A percentile compares a stretch with the other conserved stretches of the same genome.
Conservation (phyloP, 2,113 vertebrate species). For the Microcebus jonahi region DNA sequence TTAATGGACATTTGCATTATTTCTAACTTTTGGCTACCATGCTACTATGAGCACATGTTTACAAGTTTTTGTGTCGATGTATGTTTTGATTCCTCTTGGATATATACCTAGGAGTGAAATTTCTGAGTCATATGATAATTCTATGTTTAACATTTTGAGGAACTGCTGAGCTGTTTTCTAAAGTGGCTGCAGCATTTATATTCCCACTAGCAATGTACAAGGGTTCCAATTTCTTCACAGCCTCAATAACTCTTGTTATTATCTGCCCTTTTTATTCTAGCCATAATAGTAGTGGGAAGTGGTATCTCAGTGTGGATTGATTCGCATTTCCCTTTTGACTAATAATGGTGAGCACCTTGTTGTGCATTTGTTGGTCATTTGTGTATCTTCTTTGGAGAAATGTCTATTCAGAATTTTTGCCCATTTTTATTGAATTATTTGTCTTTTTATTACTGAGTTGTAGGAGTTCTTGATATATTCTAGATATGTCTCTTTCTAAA, state of each 20-base stretch:
- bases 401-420: neutral
- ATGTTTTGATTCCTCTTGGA: neutral
- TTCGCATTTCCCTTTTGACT: neutral
- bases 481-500: neutral
- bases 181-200: neutral
- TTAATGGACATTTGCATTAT: neutral
- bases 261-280: neutral
- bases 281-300: neutral
- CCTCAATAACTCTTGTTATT: neutral
- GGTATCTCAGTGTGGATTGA: neutral
- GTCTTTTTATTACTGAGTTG: neutral
- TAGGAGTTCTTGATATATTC: neutral
- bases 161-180: neutral
- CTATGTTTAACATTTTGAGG: neutral
- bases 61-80: neutral
- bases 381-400: neutral
- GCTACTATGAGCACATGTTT: neutral
- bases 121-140: neutral
- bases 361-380: neutral
- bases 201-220: neutral
- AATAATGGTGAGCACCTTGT: neutral
- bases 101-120: neutral
- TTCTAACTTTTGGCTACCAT: neutral
- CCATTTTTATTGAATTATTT: neutral
- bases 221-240: neutral